A percentile compares a stretch with the other conserved stretches of the same genome.
Conservation (phyloP, 2,797 vertebrate species). For the Meda fulgida region DNA sequence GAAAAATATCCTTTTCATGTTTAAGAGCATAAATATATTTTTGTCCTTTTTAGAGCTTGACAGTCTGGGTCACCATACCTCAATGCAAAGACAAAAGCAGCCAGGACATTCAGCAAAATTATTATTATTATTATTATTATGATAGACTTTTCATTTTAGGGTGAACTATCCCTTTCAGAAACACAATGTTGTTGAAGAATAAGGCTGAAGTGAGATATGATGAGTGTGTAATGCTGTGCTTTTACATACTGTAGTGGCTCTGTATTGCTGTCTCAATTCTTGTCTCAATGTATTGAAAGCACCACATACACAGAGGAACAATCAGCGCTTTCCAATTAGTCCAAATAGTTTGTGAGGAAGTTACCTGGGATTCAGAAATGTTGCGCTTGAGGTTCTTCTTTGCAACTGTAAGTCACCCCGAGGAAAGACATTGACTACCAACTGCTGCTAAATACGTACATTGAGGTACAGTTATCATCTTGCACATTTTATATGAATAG, state of each 20-base stretch:
- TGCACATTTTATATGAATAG: slow-evolving; percentile 45
- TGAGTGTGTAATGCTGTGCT: slow-evolving; percentile 15
- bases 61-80: slow-evolving; percentile 10
- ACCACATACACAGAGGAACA: background rate
- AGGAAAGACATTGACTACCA: slow-evolving; percentile 23
- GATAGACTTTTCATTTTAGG: background rate
- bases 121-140: background rate
- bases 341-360: background rate
- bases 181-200: background rate
- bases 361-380: background rate
- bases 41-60: background rate
- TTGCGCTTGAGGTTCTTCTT: slow-evolving; percentile 5
- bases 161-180: slow-evolving; percentile 15
- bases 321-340: background rate
- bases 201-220: background rate
- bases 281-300: background rate
- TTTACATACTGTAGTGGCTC: slow-evolving; percentile 13
- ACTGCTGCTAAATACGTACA: slow-evolving; percentile 54
- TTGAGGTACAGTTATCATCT: slow-evolving; percentile 36
- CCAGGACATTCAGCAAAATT: background rate
- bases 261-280: slow-evolving; percentile 5
- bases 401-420: background rate
- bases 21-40: background rate
- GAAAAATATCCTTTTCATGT: background rate
- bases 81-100: background rate